Evolutionary conservation across 2,113 vertebrate species (phyloP), one percentile per base, ranked within the genome.

Genomic region (Corythornis vintsioides): DNA sequence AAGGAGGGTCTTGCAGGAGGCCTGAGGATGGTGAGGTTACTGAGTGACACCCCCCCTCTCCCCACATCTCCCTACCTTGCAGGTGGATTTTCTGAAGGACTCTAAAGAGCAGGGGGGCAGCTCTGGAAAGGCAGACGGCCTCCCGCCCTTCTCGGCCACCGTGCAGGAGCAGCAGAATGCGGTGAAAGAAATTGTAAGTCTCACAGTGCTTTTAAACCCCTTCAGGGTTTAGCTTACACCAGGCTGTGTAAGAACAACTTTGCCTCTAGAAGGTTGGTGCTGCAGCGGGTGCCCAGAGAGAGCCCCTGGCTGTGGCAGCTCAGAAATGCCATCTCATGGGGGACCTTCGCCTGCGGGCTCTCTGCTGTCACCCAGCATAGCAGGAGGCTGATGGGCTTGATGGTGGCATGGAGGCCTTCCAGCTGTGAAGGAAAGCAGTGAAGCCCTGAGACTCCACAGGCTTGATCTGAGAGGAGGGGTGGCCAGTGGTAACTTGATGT

Each of bases 171-270:
- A 98, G 74, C 98, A 98, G 92, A 97, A 97, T 13, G 93, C 96
- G 0, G 95, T 99, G 60, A 98, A 98, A 85, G 98, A 98, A 94
- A 96, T 98, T 94, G 98, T 99, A 96, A 94, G 97, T 96, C 66
- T n/a, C 33, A 26, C 4, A 4, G 70, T 63, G 52, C 56, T 64
- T 86, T 64, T 66, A 48, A 79, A 31, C 20, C 10, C 15, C 25
- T 3, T 0, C 35, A 45, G 7, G 11, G 35, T 64, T n/a, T n/a
- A 50, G 48, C 52, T 29, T 21, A n/a, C n/a, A 22, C n/a, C 50
- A 25, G 69, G 55, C 61, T 57, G 55, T 11, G 16, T 13, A 17
- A 25, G 55, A 18, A 38, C 47, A 24, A 53, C 13, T 73, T 82
- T 71, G 35, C 20, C 47, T 8, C 0, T 26, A 10, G 19, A 16